A percentile compares a stretch with the other conserved stretches of the same genome.
Conservation (phyloP, 2,797 vertebrate species). For the Picus viridis region DNA sequence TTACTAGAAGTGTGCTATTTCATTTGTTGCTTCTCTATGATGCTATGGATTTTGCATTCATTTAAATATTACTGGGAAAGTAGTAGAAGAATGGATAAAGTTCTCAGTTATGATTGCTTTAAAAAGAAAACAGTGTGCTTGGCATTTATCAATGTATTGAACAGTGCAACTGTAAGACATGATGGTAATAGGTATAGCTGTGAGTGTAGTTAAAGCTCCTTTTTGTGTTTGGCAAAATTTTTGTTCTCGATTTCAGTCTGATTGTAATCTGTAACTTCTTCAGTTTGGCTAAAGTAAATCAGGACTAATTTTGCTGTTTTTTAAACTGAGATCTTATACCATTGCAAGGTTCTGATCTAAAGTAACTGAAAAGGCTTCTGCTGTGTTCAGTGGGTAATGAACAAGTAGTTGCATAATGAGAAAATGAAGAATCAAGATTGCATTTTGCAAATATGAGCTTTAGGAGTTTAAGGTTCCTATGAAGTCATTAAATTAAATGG, state of each 20-base stretch:
- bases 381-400: background rate
- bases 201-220: background rate
- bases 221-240: background rate
- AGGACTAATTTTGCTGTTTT: background rate
- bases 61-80: background rate
- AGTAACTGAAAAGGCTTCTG: background rate
- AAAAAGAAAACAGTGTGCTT: background rate
- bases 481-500: background rate
- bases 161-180: background rate
- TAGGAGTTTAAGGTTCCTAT: background rate
- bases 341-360: background rate
- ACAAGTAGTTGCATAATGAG: background rate
- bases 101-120: background rate
- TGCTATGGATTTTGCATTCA: background rate
- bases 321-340: background rate
- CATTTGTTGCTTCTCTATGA: background rate
- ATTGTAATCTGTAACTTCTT: background rate
- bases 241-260: background rate
- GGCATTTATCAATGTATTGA: background rate
- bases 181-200: background rate
- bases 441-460: background rate
- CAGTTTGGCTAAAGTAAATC: background rate
- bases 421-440: background rate
- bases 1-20: background rate
- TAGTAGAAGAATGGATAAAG: background rate